These are phyloP conservation scores for Theristicus caerulescens DNA, from an alignment of 2,113 vertebrate species.

Conservation along the genomic window DNA sequence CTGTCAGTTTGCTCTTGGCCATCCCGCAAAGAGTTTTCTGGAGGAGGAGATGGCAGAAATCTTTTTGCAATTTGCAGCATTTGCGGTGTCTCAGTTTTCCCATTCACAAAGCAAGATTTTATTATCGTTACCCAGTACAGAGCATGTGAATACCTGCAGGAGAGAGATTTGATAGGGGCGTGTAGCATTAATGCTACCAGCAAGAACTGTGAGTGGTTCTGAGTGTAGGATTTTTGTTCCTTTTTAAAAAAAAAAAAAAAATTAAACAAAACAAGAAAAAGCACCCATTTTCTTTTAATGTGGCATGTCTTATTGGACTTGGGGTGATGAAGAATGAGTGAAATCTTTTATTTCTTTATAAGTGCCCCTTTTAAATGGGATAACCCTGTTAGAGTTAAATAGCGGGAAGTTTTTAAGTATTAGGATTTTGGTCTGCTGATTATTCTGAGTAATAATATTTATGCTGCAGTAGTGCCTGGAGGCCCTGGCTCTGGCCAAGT, in stretches of 20 bases:
- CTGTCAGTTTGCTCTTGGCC: background rate
- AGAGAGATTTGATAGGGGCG: background rate
- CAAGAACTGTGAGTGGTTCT: background rate
- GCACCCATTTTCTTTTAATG: background rate
- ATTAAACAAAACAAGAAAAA: too few species aligned
- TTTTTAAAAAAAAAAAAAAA: background rate
- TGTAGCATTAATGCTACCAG: background rate
- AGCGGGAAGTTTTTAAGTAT: background rate
- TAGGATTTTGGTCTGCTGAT: background rate
- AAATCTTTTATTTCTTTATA: background rate
- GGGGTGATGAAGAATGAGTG: background rate
- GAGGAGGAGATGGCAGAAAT: background rate
- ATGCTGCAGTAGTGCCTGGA: background rate
- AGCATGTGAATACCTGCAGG: background rate
- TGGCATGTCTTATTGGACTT: background rate
- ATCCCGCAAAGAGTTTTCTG: background rate
- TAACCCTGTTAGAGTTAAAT: background rate
- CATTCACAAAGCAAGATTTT: background rate
- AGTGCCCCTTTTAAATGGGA: background rate
- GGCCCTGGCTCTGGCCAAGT: background rate
- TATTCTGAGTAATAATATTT: background rate
- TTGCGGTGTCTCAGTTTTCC: background rate
- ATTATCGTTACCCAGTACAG: fast-evolving
- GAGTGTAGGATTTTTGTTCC: background rate
- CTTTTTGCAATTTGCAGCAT: background rate